Evolutionary conservation across 2,113 vertebrate genomes (phyloP).

Genomic region (Chroicocephalus ridibundus): DNA sequence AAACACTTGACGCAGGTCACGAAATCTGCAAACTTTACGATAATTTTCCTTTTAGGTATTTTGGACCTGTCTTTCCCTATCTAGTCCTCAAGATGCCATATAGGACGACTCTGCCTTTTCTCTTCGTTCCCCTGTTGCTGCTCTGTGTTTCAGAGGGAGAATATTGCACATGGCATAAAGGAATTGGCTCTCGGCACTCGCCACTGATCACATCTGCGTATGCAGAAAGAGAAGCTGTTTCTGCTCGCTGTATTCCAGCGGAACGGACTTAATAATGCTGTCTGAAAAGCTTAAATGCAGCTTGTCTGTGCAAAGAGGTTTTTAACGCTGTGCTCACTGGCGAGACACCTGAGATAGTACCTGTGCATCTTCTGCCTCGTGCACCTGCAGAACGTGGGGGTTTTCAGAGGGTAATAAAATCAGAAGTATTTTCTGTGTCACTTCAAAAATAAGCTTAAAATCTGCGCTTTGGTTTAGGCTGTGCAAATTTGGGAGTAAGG

Average conservation of each 20-base stretch:
- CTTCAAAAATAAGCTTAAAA: not conserved
- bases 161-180: not conserved
- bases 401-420: not conserved
- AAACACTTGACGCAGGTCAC: accelerated
- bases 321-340: not conserved
- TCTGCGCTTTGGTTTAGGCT: not conserved
- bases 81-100: not conserved
- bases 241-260: not conserved
- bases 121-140: not conserved
- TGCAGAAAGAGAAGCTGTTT: not conserved
- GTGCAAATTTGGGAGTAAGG: not conserved
- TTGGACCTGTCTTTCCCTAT: not conserved
- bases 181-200: not conserved
- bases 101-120: not conserved
- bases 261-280: not conserved
- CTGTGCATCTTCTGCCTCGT: not conserved
- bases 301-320: not conserved
- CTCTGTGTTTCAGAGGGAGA: not conserved
- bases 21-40: not conserved
- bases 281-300: not conserved
- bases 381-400: not conserved
- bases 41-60: not conserved
- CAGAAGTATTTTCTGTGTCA: not conserved
- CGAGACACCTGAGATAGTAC: accelerated
- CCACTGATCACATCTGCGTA: accelerated